These are phyloP conservation scores for Pantherophis vulpinus DNA, from an alignment of 2,797 vertebrate genomes.

Conservation along the genomic window DNA sequence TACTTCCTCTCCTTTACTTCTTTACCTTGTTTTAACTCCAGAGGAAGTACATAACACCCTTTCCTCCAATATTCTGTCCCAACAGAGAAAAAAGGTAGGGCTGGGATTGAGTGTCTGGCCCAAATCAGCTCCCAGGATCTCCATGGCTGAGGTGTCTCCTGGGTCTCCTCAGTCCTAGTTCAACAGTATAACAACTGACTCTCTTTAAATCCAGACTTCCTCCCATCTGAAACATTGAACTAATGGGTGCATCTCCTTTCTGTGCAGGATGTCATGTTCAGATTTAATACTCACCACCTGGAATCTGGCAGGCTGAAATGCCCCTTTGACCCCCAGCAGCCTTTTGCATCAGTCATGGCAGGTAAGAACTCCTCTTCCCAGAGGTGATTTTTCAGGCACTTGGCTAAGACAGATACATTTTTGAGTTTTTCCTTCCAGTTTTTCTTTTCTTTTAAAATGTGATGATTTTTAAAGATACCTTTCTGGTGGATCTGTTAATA, in stretches of 20 bases:
- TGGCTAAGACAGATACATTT: not conserved
- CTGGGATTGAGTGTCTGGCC: not conserved
- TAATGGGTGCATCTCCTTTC: slow-evolving; percentile 39
- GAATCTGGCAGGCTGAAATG: slow-evolving; percentile 97
- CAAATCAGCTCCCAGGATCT: not conserved
- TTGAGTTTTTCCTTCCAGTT: not conserved
- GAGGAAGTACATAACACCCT: not conserved
- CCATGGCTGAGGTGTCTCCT: not conserved
- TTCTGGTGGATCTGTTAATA: not conserved
- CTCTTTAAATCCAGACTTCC: not conserved
- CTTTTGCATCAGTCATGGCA: slow-evolving; percentile 93
- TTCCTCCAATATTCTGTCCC: not conserved
- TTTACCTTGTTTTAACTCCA: not conserved
- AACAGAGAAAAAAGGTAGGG: not conserved
- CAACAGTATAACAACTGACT: not conserved
- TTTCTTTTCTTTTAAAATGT: not conserved
- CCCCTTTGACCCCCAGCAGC: slow-evolving; percentile 92
- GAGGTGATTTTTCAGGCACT: not conserved
- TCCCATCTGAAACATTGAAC: not conserved
- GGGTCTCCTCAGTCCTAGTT: not conserved
- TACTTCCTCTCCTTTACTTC: slow-evolving; percentile 1
- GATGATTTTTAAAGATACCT: not conserved
- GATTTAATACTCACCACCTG: slow-evolving; percentile 78
- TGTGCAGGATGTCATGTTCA: slow-evolving; percentile 83
- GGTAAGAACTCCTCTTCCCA: slow-evolving; percentile 72